Conservation (phyloP, 2,797 vertebrate species). For the Antennarius maculatus region DNA sequence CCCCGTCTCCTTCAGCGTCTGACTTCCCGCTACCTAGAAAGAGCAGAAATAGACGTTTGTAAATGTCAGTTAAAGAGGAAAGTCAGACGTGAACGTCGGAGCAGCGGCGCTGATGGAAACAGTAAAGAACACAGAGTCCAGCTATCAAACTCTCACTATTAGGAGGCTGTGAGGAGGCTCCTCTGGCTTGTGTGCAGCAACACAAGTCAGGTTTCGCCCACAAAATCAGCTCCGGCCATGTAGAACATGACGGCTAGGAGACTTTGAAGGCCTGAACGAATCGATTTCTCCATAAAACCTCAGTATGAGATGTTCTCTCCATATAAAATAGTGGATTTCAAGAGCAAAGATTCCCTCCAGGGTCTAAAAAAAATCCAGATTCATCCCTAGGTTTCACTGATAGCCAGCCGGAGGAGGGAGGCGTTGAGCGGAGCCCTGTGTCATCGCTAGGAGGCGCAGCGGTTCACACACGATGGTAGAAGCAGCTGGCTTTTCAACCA, state of each 20-base stretch:
- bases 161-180: slow-evolving; percentile 38
- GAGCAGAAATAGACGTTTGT: slow-evolving; percentile 17
- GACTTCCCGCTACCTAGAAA: slow-evolving; percentile 87
- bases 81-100: not conserved
- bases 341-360: no score
- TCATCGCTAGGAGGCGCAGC: slow-evolving; percentile 58
- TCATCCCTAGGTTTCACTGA: slow-evolving; percentile 1
- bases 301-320: not conserved
- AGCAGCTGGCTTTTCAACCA: slow-evolving; percentile 77
- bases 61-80: not conserved
- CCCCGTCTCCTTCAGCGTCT: slow-evolving; percentile 83
- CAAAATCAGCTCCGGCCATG: slow-evolving; percentile 38
- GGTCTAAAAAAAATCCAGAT: not conserved
- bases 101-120: slow-evolving; percentile 9
- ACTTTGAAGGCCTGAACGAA: no score
- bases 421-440: slow-evolving; percentile 12
- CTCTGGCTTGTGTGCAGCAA: slow-evolving; percentile 40
- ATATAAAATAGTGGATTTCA: not conserved
- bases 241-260: no score
- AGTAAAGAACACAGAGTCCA: slow-evolving; percentile 43
- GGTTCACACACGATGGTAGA: slow-evolving; percentile 73
- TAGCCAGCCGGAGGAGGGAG: not conserved
- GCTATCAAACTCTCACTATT: slow-evolving; percentile 28
- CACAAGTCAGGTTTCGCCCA: slow-evolving; percentile 47
- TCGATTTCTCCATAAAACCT: not conserved